phyloP scores from a whole-genome alignment of 2,888 invertebrate species.

The Uloborus plumipes region DNA sequence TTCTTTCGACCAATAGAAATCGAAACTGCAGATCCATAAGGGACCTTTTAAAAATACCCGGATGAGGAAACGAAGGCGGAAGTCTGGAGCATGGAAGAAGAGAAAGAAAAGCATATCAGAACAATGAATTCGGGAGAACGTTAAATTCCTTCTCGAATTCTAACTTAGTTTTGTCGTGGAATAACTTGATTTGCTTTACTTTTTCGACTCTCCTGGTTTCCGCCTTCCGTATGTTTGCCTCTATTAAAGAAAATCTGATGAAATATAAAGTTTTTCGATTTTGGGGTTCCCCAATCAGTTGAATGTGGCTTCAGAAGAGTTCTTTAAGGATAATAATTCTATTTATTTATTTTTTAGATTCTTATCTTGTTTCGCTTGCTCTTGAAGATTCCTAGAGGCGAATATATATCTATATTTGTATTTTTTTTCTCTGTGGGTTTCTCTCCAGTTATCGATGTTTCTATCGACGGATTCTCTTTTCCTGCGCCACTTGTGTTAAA shows the following conservation, averaged over 20 bases:
- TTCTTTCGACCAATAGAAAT: slow-evolving; percentile 57
- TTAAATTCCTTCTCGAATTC: slow-evolving; percentile 56
- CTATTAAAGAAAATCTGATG: slow-evolving; percentile 56
- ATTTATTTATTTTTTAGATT: slow-evolving; percentile 14
- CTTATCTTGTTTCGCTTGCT: slow-evolving; percentile 7
- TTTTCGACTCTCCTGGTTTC: slow-evolving; percentile 26
- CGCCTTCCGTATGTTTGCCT: slow-evolving; percentile 26
- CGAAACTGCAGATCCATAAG: slow-evolving; percentile 44
- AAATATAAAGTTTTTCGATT: slow-evolving; percentile 55
- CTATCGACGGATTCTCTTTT: slow-evolving; percentile 2
- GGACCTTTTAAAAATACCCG: slow-evolving; percentile 49
- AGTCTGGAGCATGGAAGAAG: slow-evolving; percentile 23
- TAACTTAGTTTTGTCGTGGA: slow-evolving; percentile 57
- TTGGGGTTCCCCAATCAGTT: slow-evolving; percentile 39
- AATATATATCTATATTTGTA: background rate
- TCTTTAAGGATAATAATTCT: slow-evolving; percentile 22
- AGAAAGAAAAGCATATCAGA: slow-evolving; percentile 38
- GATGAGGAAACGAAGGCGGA: slow-evolving; percentile 41
- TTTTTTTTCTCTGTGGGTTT: slow-evolving; percentile 2
- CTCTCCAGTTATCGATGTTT: slow-evolving; percentile 32
- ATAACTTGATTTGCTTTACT: slow-evolving; percentile 53
- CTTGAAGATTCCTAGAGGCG: slow-evolving; percentile 18
- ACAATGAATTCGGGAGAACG: slow-evolving; percentile 54
- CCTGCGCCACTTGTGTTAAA: slow-evolving; percentile 7
- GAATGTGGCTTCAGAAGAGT: background rate